phyloP scores from a whole-genome alignment of 1,140 invertebrate species.

The Drosophila azteca region DNA sequence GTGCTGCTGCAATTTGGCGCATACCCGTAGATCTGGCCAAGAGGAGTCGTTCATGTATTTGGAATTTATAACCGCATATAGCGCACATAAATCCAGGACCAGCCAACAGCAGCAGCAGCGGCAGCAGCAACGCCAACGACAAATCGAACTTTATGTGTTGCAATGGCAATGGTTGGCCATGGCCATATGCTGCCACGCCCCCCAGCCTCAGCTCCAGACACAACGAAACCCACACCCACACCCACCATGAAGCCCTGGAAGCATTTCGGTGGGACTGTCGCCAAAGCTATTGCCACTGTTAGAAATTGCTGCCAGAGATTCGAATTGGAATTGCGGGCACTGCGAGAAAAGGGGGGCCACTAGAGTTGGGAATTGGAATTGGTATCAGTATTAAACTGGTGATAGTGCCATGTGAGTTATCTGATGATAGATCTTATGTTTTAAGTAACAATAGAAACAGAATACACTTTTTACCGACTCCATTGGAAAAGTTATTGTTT shows the following conservation, averaged over 20 bases:
- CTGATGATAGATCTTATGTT: too few species aligned
- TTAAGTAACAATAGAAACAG: too few species aligned
- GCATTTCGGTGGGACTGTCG: conserved; percentile 60
- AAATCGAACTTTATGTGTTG: conserved; percentile 81
- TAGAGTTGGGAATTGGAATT: too few species aligned
- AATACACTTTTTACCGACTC: too few species aligned
- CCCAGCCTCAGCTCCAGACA: neutral
- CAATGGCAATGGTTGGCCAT: conserved; percentile 67
- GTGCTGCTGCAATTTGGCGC: conserved; percentile 73
- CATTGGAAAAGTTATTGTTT: too few species aligned
- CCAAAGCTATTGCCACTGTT: conserved; percentile 82
- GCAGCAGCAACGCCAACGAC: conserved; percentile 43
- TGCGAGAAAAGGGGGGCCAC: neutral
- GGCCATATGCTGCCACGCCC: conserved; percentile 48
- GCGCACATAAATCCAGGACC: conserved; percentile 74
- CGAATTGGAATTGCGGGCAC: conserved; percentile 35
- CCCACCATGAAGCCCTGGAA: conserved; percentile 3
- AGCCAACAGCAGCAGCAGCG: conserved; percentile 42
- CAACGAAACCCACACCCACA: neutral
- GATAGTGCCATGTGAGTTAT: too few species aligned
- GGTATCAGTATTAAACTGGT: too few species aligned
- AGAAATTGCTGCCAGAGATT: conserved; percentile 66
- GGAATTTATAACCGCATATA: conserved; percentile 83
- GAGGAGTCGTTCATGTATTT: conserved; percentile 76
- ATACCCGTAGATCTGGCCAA: conserved; percentile 65